Conservation (phyloP, 2,888 invertebrate species). For the Rhimphoctona megacephalus region DNA sequence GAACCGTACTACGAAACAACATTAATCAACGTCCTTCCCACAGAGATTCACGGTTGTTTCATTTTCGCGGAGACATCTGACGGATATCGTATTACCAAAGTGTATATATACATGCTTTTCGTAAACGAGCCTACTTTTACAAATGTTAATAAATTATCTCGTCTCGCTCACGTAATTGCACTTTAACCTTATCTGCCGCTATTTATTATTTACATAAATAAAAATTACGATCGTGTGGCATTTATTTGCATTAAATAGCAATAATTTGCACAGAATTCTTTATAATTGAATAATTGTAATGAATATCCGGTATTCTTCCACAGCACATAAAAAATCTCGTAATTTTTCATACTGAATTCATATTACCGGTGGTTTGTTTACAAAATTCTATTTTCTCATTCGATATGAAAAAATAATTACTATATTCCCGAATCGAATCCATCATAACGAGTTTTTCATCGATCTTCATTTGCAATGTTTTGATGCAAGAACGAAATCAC, state of each 20-base stretch:
- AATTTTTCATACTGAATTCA: not conserved
- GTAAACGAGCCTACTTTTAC: not conserved
- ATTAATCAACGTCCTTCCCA: not conserved
- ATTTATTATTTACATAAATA: not conserved
- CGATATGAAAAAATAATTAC: not conserved
- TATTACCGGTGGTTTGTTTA: not conserved
- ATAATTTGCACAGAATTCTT: not conserved
- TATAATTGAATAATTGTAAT: not conserved
- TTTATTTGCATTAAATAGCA: not conserved
- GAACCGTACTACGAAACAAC: not conserved
- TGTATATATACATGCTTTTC: not conserved
- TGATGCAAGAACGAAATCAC: not conserved
- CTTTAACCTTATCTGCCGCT: not conserved
- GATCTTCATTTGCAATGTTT: not conserved
- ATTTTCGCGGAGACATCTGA: slow-evolving; percentile 19
- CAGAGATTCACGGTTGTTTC: slow-evolving; percentile 20
- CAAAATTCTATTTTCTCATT: not conserved
- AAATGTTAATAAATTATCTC: not conserved
- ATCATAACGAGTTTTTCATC: not conserved
- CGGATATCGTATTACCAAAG: slow-evolving; percentile 8
- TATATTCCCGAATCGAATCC: not conserved
- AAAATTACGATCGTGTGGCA: not conserved
- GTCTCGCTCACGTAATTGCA: not conserved
- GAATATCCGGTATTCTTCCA: not conserved
- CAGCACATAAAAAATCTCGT: not conserved